phyloP scores from a whole-genome alignment of 2,888 invertebrate genomes.

The Philaethria dido region DNA sequence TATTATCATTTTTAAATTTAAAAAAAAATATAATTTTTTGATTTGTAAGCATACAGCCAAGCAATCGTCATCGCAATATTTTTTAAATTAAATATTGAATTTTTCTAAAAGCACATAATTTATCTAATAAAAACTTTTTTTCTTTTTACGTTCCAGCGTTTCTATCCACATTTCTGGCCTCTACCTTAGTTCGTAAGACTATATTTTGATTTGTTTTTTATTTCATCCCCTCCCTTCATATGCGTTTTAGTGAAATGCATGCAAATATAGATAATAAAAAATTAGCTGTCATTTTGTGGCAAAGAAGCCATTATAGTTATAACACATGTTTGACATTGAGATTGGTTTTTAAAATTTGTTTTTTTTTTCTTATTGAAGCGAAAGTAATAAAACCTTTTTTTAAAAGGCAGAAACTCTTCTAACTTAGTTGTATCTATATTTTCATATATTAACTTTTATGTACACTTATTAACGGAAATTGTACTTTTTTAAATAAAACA shows the following conservation, averaged over 20 bases:
- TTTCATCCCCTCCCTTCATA: slow-evolving; percentile 50
- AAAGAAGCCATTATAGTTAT: not conserved
- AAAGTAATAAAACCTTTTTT: not conserved
- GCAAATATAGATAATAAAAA: slow-evolving; percentile 8
- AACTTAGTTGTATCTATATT: not conserved
- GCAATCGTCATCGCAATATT: slow-evolving; percentile 15
- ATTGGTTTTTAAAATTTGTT: not conserved
- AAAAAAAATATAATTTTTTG: not conserved
- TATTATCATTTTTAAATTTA: slow-evolving; percentile 1
- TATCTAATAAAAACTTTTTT: slow-evolving; percentile 49
- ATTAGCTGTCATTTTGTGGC: not conserved
- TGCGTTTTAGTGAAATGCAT: slow-evolving; percentile 30
- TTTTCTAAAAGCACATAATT: slow-evolving; percentile 20
- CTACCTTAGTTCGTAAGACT: slow-evolving; percentile 82
- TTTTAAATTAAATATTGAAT: not conserved
- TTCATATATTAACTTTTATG: not conserved
- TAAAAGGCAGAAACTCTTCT: not conserved
- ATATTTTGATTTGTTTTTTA: slow-evolving; percentile 57
- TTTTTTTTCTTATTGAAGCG: not conserved
- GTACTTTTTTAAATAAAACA: not conserved
- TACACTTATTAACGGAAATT: not conserved
- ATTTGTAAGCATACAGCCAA: not conserved
- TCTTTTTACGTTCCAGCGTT: slow-evolving; percentile 77
- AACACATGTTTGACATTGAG: slow-evolving; percentile 2
- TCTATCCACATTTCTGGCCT: slow-evolving; percentile 83